Base-by-base conservation (phyloP, 2,888 invertebrate species). In the Drosophila diplacantha region DNA sequence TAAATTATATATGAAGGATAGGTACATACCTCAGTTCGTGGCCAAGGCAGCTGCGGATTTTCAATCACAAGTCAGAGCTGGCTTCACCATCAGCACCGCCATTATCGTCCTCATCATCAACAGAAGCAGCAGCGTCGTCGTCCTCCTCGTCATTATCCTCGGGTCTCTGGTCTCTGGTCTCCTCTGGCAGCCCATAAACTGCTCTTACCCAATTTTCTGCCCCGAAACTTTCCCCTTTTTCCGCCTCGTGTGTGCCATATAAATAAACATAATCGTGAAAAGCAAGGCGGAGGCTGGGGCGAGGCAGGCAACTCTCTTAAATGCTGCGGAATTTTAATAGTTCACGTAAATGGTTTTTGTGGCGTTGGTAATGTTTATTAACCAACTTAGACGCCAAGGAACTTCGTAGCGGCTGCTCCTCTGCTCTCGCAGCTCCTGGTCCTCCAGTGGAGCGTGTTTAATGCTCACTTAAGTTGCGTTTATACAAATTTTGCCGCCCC, bases 401-500 rank as follows among this genome's bases (percentile, higher is more conserved):
- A 39, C 49, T 49, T 56, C 16, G 69, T 5, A 22, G 41, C 41
- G 58, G 59, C 16, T n/a, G 6, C 35, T 52, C 59, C 43, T 41
- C 26, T 12, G 22, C n/a, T n/a, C 5, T 38, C 14, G 24, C 38
- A n/a, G 39, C 14, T 41, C 8, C 39, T 20, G 72, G 71, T 81
- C 64, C 75, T 81, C 55, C 69, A 74, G 72, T 81, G 69, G 63
- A 79, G 82, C 79, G 69, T 77, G 70, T 82, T 81, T 80, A 79
- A 79, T 79, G 77, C 82, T 72, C 77, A 73, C 82, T 79, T 81
- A 81, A 79, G 79, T 82, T 82, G 72, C 80, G 82, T 80, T 81
- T 75, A 81, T 79, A 79, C 80, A 79, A 82, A 81, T 82, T 77
- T 73, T 75, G 57, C 39, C 49, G 47, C 63, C 59, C n/a, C 55